These are phyloP conservation scores for Mesochorus sp. DNA, from an alignment of 2,888 invertebrate species.

Conservation along the genomic window DNA sequence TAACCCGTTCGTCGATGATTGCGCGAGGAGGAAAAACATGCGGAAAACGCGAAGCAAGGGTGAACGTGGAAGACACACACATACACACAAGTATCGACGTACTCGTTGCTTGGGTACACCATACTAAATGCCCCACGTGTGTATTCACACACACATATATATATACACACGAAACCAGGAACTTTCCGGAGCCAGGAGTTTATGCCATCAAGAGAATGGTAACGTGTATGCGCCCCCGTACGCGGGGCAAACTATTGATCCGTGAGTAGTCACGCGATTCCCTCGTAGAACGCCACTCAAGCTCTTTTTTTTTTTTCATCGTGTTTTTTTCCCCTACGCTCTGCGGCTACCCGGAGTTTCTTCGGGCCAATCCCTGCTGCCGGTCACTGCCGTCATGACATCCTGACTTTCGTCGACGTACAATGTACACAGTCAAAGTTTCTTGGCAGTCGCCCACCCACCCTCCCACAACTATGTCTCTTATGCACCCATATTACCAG, in stretches of 20 bases:
- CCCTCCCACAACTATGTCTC: conserved; percentile 40
- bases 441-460: conserved; percentile 63
- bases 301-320: conserved; percentile 69
- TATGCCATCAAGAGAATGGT: conserved; percentile 55
- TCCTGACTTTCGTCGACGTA: conserved; percentile 65
- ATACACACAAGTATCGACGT: neutral
- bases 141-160: neutral
- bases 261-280: conserved; percentile 81
- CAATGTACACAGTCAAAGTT: conserved; percentile 48
- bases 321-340: conserved; percentile 65
- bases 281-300: conserved; percentile 81
- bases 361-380: conserved; percentile 51
- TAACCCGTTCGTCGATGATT: conserved; percentile 5
- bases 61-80: conserved; percentile 13
- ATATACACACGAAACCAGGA: conserved; percentile 22
- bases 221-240: conserved; percentile 46
- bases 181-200: conserved; percentile 47
- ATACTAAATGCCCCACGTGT: neutral
- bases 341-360: conserved; percentile 24
- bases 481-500: neutral
- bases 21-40: neutral
- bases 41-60: conserved; percentile 17
- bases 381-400: conserved; percentile 62
- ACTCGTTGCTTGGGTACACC: conserved; percentile 23
- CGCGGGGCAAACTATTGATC: conserved; percentile 80